Percentiles rank a stretch among this genome's conserved stretches.
Conservation (phyloP, 2,797 vertebrate species). For the Novumbra hubbsi region DNA sequence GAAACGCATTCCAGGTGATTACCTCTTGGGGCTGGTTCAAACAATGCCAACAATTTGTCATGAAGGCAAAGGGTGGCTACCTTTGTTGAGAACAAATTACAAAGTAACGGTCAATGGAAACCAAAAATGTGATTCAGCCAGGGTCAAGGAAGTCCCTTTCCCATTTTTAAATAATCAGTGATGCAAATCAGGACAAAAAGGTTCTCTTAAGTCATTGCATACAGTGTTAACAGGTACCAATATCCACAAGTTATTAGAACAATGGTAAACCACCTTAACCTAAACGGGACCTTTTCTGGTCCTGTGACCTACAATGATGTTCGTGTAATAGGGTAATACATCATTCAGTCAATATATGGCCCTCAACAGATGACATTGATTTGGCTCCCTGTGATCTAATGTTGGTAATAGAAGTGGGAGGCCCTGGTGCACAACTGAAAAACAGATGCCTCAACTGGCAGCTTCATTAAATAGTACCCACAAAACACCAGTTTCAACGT, state of each 20-base stretch:
- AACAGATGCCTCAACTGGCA: no score
- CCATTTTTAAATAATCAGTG: not conserved
- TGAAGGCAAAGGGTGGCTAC: no score
- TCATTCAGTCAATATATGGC: not conserved
- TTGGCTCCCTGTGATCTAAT: constrained; percentile 4
- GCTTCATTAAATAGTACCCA: no score
- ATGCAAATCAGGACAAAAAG: not conserved
- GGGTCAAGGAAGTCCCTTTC: not conserved
- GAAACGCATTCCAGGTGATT: no score
- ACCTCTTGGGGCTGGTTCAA: no score
- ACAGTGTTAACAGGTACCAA: not conserved
- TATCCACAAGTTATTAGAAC: not conserved
- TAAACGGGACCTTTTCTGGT: not conserved
- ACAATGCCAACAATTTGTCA: no score
- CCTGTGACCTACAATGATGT: not conserved
- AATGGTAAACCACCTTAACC: not conserved
- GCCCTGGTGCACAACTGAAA: no score
- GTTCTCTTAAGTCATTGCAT: not conserved
- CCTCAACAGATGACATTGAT: not conserved
- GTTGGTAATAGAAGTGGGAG: not conserved
- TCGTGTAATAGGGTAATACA: not conserved
- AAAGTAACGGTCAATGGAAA: no score
- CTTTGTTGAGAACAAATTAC: no score
- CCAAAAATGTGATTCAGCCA: no score
- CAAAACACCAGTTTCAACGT: no score